Percentiles rank a stretch among this genome's conserved stretches.
These are phyloP conservation scores for Esox lucius DNA, from an alignment of 2,797 vertebrate genomes.

Conservation along the genomic window DNA sequence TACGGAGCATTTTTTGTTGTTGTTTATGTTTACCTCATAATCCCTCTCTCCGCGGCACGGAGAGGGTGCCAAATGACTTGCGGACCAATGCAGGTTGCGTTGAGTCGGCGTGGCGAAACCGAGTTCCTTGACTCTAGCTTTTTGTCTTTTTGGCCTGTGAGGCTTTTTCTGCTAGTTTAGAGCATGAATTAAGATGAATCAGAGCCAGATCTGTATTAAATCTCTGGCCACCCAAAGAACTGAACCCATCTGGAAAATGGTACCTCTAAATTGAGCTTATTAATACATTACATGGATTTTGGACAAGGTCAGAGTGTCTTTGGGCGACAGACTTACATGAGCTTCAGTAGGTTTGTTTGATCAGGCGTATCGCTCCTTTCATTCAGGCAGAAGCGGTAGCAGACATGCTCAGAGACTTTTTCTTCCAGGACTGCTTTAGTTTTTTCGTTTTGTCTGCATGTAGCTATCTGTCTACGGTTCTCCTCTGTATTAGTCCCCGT, in stretches of 20 bases:
- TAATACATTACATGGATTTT: constrained; percentile 22
- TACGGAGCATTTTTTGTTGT: constrained; percentile 9
- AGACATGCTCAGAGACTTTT: neutral
- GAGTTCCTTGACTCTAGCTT: constrained; percentile 17
- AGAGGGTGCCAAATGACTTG: constrained; percentile 39
- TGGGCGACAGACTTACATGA: constrained; percentile 14
- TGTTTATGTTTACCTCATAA: constrained; percentile 16
- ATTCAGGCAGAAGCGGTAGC: constrained; percentile 36
- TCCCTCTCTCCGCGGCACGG: constrained; percentile 15
- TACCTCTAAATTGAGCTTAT: constrained; percentile 1
- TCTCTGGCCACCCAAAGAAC: constrained; percentile 25
- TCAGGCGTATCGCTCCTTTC: constrained; percentile 31
- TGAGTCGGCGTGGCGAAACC: constrained; percentile 29
- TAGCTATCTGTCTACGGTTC: constrained; percentile 29
- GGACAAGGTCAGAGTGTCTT: neutral
- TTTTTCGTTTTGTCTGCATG: constrained; percentile 17
- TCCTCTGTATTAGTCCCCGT: neutral
- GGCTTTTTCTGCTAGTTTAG: constrained; percentile 15
- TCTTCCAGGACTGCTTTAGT: neutral
- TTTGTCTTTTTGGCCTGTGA: constrained; percentile 10
- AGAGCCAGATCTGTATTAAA: constrained; percentile 34
- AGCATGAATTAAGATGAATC: constrained; percentile 21
- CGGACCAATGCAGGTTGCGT: constrained; percentile 15
- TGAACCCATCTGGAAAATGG: constrained; percentile 21
- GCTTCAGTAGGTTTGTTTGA: constrained; percentile 29